phyloP scores from a whole-genome alignment of 2,888 invertebrate species.

The Macrostomum cliftonense region DNA sequence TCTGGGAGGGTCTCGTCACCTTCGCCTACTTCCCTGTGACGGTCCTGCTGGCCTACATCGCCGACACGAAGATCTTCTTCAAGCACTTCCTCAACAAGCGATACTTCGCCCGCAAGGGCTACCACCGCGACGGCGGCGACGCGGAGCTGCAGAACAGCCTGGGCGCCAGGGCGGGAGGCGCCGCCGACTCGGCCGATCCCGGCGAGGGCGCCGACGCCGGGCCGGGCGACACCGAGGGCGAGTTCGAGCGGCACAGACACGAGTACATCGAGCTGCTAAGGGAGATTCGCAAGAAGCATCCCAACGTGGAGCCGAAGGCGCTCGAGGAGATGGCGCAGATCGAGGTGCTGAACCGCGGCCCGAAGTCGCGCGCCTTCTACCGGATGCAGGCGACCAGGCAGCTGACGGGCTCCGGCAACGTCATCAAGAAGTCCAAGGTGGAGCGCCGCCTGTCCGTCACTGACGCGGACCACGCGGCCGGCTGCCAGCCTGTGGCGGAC shows the following conservation, averaged over 20 bases:
- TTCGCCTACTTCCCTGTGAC: conserved; percentile 82
- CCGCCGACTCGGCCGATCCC: conserved; percentile 39
- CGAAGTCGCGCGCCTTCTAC: conserved; percentile 52
- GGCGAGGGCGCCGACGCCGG: conserved; percentile 44
- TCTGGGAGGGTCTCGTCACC: conserved; percentile 81
- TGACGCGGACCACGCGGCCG: not conserved
- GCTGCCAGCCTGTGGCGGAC: conserved; percentile 44
- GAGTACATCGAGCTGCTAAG: conserved; percentile 71
- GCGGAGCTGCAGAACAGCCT: not conserved
- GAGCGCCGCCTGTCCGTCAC: conserved; percentile 20
- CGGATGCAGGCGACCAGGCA: conserved; percentile 70
- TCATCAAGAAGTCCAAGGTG: conserved; percentile 50
- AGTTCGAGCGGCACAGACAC: conserved; percentile 42
- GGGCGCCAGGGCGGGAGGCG: not conserved
- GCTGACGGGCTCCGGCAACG: conserved; percentile 70
- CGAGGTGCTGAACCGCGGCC: conserved; percentile 60
- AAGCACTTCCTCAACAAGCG: conserved; percentile 16
- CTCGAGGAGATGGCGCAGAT: conserved; percentile 50
- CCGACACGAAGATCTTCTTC: conserved; percentile 49
- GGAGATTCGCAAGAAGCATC: conserved; percentile 65
- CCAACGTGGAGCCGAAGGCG: conserved; percentile 64
- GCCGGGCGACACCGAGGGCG: conserved; percentile 41
- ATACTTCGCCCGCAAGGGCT: not conserved
- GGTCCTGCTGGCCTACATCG: conserved; percentile 75
- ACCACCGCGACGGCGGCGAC: not conserved